phyloP scores from a whole-genome alignment of 2,797 vertebrate species.

The Phrynocephalus guinanensis region DNA sequence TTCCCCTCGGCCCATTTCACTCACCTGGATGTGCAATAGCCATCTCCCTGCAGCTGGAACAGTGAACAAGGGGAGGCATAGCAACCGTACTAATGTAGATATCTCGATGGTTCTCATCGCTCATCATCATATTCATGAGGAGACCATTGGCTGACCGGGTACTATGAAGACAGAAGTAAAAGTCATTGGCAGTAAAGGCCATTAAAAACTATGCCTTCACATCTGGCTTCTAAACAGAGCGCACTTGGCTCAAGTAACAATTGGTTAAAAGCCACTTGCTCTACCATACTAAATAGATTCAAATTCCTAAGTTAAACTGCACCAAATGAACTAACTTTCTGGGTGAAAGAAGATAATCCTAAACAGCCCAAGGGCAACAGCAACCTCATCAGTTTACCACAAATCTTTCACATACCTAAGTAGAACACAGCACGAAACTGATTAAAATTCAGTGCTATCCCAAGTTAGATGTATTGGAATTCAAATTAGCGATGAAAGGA shows the following conservation, averaged over 20 bases:
- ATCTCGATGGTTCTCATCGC: constrained; percentile 93
- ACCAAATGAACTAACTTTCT: no score
- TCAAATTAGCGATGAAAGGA: background rate
- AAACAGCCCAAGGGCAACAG: background rate
- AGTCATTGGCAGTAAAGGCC: background rate
- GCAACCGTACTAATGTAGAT: constrained; percentile 93
- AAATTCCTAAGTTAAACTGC: background rate
- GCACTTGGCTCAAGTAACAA: background rate
- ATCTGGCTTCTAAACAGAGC: background rate
- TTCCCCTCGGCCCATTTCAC: background rate
- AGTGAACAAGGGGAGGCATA: constrained; percentile 84
- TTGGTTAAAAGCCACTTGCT: background rate
- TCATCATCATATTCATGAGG: constrained; percentile 93
- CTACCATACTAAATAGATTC: background rate
- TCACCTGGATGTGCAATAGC: constrained; percentile 82
- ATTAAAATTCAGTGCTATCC: background rate
- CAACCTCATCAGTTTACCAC: background rate
- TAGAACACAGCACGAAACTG: background rate
- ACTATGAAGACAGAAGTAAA: constrained; percentile 66
- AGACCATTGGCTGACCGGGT: constrained; percentile 89
- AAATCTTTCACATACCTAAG: background rate
- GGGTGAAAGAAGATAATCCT: background rate
- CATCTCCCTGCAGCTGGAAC: constrained; percentile 82
- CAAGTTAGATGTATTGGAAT: background rate
- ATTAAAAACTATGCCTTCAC: background rate